Conservation (phyloP, 2,888 invertebrate species). For the Diachrysia chrysitis region DNA sequence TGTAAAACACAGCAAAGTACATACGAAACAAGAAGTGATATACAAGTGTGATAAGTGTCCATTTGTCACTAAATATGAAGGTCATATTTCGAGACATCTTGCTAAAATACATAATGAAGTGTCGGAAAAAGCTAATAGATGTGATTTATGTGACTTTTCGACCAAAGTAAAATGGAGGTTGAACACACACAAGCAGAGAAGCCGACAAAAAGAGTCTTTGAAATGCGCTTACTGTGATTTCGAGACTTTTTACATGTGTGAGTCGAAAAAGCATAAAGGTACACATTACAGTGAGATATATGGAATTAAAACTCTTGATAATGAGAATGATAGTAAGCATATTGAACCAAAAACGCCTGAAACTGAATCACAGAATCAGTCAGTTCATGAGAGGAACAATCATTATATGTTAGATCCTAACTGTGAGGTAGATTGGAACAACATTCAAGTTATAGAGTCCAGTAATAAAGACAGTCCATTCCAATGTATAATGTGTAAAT, state of each 20-base stretch:
- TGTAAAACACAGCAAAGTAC: slow-evolving; percentile 65
- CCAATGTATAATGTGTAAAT: slow-evolving; percentile 73
- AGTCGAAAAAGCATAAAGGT: slow-evolving; percentile 72
- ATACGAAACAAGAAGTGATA: slow-evolving; percentile 53
- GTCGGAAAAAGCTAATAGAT: slow-evolving; percentile 69
- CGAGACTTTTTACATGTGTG: slow-evolving; percentile 72
- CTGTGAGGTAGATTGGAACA: slow-evolving; percentile 71
- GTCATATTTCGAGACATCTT: slow-evolving; percentile 75
- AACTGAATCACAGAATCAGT: slow-evolving; percentile 13
- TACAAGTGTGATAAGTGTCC: slow-evolving; percentile 77
- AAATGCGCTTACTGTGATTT: slow-evolving; percentile 73
- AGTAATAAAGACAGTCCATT: slow-evolving; percentile 70
- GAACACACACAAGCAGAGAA: slow-evolving; percentile 73
- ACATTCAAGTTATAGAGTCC: slow-evolving; percentile 72
- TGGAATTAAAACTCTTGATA: slow-evolving; percentile 20
- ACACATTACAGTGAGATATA: slow-evolving; percentile 51
- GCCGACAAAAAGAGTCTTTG: slow-evolving; percentile 61
- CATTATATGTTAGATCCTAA: slow-evolving; percentile 70
- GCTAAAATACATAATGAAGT: slow-evolving; percentile 76
- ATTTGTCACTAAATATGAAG: slow-evolving; percentile 73
- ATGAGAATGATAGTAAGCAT: background rate
- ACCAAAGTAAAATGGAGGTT: slow-evolving; percentile 74
- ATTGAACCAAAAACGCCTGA: background rate
- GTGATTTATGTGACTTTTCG: slow-evolving; percentile 75
- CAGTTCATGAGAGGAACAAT: slow-evolving; percentile 53